Evolutionary conservation across 2,113 vertebrate species (phyloP), one percentile per base, ranked within the genome.

Genomic region (Etia nguti): DNA sequence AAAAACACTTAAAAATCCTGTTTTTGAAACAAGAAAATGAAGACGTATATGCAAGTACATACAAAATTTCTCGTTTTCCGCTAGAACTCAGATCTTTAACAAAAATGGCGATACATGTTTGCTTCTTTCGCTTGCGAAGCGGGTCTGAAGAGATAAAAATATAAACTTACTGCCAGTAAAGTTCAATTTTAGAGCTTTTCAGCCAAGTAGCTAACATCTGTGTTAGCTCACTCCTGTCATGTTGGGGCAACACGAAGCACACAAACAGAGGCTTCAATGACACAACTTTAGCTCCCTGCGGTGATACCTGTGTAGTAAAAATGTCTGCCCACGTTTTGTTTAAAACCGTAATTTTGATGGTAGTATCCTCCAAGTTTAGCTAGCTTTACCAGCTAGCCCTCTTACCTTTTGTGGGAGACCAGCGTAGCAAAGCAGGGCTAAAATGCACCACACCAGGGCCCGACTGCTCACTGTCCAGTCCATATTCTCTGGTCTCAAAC

Each of bases 361-460:
- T 2, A 80, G 55, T 60, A 8, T 84, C 26, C 70, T 29, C 24
- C 4, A 80, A 60, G 77, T 84, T 77, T 54, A 87, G 82, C 88
- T 88, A 90, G 77, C 48, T 85, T 86, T 83, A 86, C 62, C 79
- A 55, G 84, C 83, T 86, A 83, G 87, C 86, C 31, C 50, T 82
- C 90, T 94, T 93, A 97, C 96, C 96, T 87, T 94, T 68, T 92
- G 95, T 52, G 92, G 92, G 43, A 94, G 81, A 60, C 34, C 90
- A 79, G 79, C 92, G 86, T 83, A 92, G 91, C 87, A 94, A 6
- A 96, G 91, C 91, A 94, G 65, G 79, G 92, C 88, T 70, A 92
- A 90, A 86, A 95, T 57, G 92, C 92, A 94, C 93, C 96, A 96
- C 83, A 96, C 60, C 24, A 95, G 93, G 93, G 94, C 95, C 94